Evolutionary conservation across 2,113 vertebrate species (phyloP).

Genomic region (Polypterus bichir): DNA sequence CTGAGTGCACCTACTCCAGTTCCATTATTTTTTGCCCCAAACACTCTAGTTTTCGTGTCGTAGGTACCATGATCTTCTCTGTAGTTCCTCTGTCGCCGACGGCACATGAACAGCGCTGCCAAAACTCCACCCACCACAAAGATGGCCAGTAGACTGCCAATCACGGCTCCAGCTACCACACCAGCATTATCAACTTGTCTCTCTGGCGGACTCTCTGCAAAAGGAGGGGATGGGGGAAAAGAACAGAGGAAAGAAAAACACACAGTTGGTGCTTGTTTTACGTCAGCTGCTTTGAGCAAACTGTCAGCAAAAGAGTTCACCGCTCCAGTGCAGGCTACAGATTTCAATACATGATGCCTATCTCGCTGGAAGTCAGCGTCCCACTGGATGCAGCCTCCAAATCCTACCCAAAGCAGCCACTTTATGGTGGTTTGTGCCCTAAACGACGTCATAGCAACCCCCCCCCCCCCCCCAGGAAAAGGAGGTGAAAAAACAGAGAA

Average conservation of each 20-base stretch:
- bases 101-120: conserved; percentile 51
- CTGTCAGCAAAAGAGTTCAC: no score
- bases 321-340: no score
- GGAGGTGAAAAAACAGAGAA: no score
- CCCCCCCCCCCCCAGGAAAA: no score
- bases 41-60: conserved; percentile 61
- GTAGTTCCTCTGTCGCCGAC: conserved; percentile 50
- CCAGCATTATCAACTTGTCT: conserved; percentile 45
- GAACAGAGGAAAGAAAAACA: conserved; percentile 8
- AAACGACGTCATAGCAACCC: no score
- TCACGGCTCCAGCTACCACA: conserved; percentile 64
- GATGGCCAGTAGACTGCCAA: conserved; percentile 65
- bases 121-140: conserved; percentile 56
- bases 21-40: conserved; percentile 50
- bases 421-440: no score
- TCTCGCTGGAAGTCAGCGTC: no score
- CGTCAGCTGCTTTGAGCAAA: not conserved
- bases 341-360: no score
- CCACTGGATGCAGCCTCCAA: no score
- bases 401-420: no score
- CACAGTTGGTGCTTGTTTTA: not conserved
- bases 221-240: conserved; percentile 25
- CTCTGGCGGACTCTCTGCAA: conserved; percentile 58
- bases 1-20: conserved; percentile 24
- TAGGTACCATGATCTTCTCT: conserved; percentile 38